Evolutionary conservation across 2,888 invertebrate genomes (phyloP).

Genomic region (Cryptocephalus moraei): DNA sequence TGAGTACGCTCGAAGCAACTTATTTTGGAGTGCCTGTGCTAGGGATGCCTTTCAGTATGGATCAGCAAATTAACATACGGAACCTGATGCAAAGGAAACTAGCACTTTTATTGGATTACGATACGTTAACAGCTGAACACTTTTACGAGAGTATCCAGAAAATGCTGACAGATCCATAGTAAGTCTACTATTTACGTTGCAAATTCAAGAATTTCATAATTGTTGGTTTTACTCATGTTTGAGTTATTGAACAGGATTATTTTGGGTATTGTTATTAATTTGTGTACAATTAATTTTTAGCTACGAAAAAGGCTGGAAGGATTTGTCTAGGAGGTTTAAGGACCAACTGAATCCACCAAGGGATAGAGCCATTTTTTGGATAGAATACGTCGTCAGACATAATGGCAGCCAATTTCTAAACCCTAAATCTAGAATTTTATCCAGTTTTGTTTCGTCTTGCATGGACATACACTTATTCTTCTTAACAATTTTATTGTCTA

Average conservation of each 20-base stretch:
- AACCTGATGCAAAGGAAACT: not conserved
- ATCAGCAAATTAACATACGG: slow-evolving; percentile 20
- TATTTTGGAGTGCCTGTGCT: slow-evolving; percentile 16
- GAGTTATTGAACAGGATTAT: too few relatives aligned
- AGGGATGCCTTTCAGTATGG: slow-evolving; percentile 15
- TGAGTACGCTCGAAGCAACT: slow-evolving; percentile 16
- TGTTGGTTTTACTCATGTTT: too few relatives aligned
- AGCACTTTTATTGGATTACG: not conserved
- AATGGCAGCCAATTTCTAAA: slow-evolving; percentile 11
- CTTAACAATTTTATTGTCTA: not conserved
- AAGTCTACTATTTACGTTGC: not conserved
- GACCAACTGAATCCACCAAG: slow-evolving; percentile 14
- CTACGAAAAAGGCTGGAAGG: slow-evolving; percentile 12
- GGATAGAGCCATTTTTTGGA: slow-evolving; percentile 15
- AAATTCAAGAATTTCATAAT: too few relatives aligned
- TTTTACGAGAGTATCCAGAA: not conserved
- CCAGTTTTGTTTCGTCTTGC: slow-evolving; percentile 6
- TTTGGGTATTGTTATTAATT: too few relatives aligned
- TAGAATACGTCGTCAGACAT: slow-evolving; percentile 15
- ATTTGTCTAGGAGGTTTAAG: slow-evolving; percentile 12
- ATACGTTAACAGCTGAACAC: not conserved
- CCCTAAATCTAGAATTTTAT: slow-evolving; percentile 9
- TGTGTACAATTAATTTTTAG: slow-evolving; percentile 6
- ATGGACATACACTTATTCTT: slow-evolving; percentile 10
- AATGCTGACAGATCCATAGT: slow-evolving; percentile 1